Percentiles rank a stretch among this genome's conserved stretches.
These are phyloP conservation scores for Hypothenemus hampei DNA, from an alignment of 1,140 invertebrate genomes.

Conservation along the genomic window DNA sequence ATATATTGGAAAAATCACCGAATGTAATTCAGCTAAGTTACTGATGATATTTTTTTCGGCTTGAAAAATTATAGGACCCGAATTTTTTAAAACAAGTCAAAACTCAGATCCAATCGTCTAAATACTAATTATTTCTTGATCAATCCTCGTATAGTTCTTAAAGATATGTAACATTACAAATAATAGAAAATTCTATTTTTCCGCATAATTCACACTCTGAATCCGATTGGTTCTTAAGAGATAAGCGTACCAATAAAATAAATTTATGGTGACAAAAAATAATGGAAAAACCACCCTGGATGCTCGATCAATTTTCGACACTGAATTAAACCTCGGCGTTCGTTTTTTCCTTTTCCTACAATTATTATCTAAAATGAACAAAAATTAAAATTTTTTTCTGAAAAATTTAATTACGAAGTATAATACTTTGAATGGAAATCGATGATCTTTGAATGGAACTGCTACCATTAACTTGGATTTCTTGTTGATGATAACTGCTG, in stretches of 20 bases:
- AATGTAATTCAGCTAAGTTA: too few relatives aligned
- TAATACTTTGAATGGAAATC: constrained; percentile 12
- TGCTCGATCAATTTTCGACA: constrained; percentile 72
- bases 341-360: constrained; percentile 49
- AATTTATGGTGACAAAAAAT: constrained; percentile 69
- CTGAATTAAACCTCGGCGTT: constrained; percentile 67
- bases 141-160: too few relatives aligned
- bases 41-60: too few relatives aligned
- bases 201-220: constrained; percentile 20
- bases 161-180: too few relatives aligned
- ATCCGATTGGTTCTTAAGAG: constrained; percentile 60
- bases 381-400: background rate
- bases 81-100: too few relatives aligned
- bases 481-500: constrained; percentile 4
- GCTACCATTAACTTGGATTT: constrained; percentile 4
- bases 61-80: too few relatives aligned
- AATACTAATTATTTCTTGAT: too few relatives aligned
- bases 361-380: constrained; percentile 34
- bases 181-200: too few relatives aligned
- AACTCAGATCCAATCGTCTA: too few relatives aligned
- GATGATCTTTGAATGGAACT: constrained; percentile 4
- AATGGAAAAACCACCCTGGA: constrained; percentile 72
- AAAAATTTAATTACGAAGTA: constrained; percentile 1
- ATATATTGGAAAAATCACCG: too few relatives aligned
- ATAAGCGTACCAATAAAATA: constrained; percentile 77